A percentile compares a stretch with the other conserved stretches of the same genome.
Conservation (phyloP, 2,888 invertebrate genomes). For the Chesias legatella region DNA sequence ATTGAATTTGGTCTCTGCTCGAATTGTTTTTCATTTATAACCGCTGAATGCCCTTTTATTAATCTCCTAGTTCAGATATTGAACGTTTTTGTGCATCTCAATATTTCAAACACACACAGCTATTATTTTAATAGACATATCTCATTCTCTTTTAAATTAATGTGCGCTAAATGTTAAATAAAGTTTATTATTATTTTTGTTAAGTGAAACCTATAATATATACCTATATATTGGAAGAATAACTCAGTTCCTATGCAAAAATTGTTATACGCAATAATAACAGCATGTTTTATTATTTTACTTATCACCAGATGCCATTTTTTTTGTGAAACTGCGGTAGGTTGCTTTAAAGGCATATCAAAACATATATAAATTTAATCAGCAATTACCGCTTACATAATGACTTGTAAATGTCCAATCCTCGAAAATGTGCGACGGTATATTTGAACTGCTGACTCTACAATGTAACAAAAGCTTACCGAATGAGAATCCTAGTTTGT, state of each 20-base stretch:
- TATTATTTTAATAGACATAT: too few relatives aligned
- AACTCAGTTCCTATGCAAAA: too few relatives aligned
- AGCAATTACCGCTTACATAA: constrained; percentile 33
- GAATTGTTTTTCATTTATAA: constrained; percentile 22
- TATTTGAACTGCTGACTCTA: constrained; percentile 49
- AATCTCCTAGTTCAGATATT: too few relatives aligned
- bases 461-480: constrained; percentile 57
- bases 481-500: constrained; percentile 37
- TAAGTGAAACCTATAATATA: too few relatives aligned
- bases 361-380: constrained; percentile 41
- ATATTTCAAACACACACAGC: too few relatives aligned
- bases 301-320: neutral
- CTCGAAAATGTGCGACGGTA: constrained; percentile 39
- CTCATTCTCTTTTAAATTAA: too few relatives aligned
- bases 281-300: too few relatives aligned
- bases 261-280: too few relatives aligned
- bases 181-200: too few relatives aligned
- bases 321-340: constrained; percentile 47
- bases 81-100: too few relatives aligned
- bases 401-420: constrained; percentile 34
- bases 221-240: too few relatives aligned
- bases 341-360: constrained; percentile 33
- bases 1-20: constrained; percentile 17
- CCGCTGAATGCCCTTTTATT: constrained; percentile 2
- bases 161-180: too few relatives aligned